Conservation (phyloP, 2,113 vertebrate genomes). For the Todiramphus saurophagus region DNA sequence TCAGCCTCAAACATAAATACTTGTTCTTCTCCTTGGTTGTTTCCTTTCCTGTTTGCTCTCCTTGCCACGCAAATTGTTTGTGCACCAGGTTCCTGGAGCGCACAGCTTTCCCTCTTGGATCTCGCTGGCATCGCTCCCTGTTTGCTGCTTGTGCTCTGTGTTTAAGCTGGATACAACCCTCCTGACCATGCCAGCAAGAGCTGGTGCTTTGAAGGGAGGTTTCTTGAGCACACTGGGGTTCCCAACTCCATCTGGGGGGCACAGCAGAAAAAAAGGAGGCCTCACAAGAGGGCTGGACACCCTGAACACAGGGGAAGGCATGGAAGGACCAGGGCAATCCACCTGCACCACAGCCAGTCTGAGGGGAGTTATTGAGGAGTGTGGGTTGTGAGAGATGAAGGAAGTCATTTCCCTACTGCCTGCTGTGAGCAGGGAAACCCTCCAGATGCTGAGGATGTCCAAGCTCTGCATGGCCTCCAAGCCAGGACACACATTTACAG, state of each 20-base stretch:
- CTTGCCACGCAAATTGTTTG: background rate
- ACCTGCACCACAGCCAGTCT: rapidly evolving
- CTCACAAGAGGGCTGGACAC: background rate
- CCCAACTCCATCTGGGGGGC: background rate
- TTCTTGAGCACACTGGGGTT: background rate
- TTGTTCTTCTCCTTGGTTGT: background rate
- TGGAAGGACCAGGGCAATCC: background rate
- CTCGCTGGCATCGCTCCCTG: background rate
- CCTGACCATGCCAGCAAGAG: rapidly evolving
- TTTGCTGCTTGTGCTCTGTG: background rate
- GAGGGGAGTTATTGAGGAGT: background rate
- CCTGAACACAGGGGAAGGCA: background rate
- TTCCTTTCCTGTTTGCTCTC: background rate
- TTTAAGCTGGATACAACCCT: background rate
- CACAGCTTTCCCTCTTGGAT: background rate
- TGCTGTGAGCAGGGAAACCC: background rate
- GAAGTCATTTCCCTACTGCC: background rate
- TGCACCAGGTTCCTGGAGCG: background rate
- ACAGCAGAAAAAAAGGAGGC: background rate
- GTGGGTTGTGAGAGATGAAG: background rate
- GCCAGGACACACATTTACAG: background rate
- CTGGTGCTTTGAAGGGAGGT: background rate
- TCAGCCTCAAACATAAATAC: background rate
- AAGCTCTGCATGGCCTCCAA: background rate
- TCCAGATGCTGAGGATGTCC: background rate